phyloP scores from a whole-genome alignment of 2,113 vertebrate species.

The Physeter macrocephalus region DNA sequence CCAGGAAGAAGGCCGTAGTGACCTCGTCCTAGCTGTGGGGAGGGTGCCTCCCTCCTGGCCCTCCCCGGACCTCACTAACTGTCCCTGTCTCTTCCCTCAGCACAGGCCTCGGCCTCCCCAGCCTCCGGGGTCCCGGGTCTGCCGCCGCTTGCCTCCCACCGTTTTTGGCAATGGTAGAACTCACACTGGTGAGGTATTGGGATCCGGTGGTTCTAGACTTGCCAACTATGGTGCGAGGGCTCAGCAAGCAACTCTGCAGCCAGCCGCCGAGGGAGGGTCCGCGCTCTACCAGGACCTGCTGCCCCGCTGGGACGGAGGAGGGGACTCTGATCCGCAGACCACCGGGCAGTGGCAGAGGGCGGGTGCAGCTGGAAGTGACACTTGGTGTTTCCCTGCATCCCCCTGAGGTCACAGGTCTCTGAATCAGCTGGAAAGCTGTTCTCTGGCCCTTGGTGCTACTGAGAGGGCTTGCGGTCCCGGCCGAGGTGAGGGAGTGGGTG shows the following conservation, averaged over 20 bases:
- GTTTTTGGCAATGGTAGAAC: conserved; percentile 99
- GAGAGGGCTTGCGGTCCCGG: not conserved
- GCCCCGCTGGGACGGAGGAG: not conserved
- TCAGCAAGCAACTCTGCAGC: not conserved
- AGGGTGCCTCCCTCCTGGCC: rapidly evolving
- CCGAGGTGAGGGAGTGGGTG: not conserved
- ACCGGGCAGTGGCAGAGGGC: conserved; percentile 85
- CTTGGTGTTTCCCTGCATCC: conserved; percentile 80
- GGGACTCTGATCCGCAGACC: not conserved
- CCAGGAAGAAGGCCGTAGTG: not conserved
- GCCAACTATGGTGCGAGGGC: conserved; percentile 94
- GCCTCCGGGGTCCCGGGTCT: not conserved
- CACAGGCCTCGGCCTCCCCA: not conserved
- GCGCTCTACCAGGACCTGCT: rapidly evolving
- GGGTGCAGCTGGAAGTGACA: conserved; percentile 82
- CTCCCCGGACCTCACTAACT: not conserved
- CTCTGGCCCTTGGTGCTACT: not conserved
- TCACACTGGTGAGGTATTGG: conserved; percentile 99
- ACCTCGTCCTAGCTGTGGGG: too few relatives aligned
- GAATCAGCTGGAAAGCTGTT: not conserved
- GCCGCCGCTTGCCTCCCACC: conserved; percentile 77
- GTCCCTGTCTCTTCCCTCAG: not conserved
- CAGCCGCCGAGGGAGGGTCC: rapidly evolving
- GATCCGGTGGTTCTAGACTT: conserved; percentile 99
- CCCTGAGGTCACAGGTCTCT: conserved; percentile 84